phyloP scores from a whole-genome alignment of 2,797 vertebrate species.

The Selene dorsalis region DNA sequence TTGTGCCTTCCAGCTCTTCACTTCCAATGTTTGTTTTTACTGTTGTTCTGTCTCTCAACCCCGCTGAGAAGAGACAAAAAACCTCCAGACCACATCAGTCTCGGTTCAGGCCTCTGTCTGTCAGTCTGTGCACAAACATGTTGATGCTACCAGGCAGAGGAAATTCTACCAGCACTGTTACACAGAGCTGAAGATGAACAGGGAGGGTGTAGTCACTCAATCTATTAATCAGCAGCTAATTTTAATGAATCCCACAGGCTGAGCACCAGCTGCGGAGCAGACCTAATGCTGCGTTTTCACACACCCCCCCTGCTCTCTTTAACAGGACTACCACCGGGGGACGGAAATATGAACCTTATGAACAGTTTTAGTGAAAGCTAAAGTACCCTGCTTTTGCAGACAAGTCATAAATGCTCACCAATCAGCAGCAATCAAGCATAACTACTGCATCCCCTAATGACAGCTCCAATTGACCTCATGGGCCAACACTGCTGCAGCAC shows the following conservation, averaged over 20 bases:
- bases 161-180: constrained; percentile 27
- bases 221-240: constrained; percentile 71
- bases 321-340: constrained; percentile 40
- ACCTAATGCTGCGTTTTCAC: constrained; percentile 37
- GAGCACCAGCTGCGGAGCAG: constrained; percentile 67
- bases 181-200: constrained; percentile 24
- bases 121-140: constrained; percentile 7
- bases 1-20: constrained; percentile 23
- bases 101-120: constrained; percentile 28
- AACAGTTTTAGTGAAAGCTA: constrained; percentile 12
- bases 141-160: constrained; percentile 24
- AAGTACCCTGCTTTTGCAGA: constrained; percentile 36
- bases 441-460: constrained; percentile 43
- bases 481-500: background rate
- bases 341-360: constrained; percentile 31
- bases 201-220: constrained; percentile 49
- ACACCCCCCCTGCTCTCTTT: constrained; percentile 40
- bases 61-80: background rate
- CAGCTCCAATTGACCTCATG: background rate
- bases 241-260: constrained; percentile 71
- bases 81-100: constrained; percentile 17
- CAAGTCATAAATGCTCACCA: constrained; percentile 46
- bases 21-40: constrained; percentile 19
- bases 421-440: constrained; percentile 45
- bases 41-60: background rate